Evolutionary conservation across 2,888 invertebrate species (phyloP).

Genomic region (Marronus borbonicus): DNA sequence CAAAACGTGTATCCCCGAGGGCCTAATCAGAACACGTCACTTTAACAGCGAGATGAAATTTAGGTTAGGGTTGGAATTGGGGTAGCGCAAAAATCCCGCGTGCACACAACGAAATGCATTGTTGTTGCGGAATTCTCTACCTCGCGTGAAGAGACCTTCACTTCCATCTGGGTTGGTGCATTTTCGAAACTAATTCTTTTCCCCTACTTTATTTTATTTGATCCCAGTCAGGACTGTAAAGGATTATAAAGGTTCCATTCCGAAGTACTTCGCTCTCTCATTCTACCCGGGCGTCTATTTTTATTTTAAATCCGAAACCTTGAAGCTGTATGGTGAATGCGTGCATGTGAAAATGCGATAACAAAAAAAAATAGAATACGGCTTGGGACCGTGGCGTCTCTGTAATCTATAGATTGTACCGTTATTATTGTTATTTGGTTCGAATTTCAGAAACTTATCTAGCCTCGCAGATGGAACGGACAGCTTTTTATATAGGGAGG

Average conservation of each 20-base stretch:
- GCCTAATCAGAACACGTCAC: conserved; percentile 66
- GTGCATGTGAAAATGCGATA: not conserved
- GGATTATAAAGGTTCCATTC: conserved; percentile 52
- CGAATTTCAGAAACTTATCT: conserved; percentile 32
- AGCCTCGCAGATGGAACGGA: not conserved
- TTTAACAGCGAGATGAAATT: conserved; percentile 60
- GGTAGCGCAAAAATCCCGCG: conserved; percentile 49
- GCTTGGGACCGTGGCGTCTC: not conserved
- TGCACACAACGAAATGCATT: conserved; percentile 44
- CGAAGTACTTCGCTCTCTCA: not conserved
- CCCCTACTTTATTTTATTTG: not conserved
- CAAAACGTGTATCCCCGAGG: conserved; percentile 59
- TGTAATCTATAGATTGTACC: not conserved
- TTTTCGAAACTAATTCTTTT: conserved; percentile 7
- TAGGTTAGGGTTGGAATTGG: conserved; percentile 56
- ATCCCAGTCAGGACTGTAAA: conserved; percentile 35
- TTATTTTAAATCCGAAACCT: conserved; percentile 1
- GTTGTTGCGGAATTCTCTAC: conserved; percentile 53
- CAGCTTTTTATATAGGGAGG: not conserved
- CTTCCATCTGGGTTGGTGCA: conserved; percentile 47
- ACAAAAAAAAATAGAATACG: not conserved
- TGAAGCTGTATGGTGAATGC: not conserved
- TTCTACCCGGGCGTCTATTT: conserved; percentile 5
- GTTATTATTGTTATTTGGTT: conserved; percentile 4
- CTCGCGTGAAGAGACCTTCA: not conserved